These are phyloP conservation scores for Turdus rufiventris DNA, from an alignment of 2,113 vertebrate species.

Conservation along the genomic window DNA sequence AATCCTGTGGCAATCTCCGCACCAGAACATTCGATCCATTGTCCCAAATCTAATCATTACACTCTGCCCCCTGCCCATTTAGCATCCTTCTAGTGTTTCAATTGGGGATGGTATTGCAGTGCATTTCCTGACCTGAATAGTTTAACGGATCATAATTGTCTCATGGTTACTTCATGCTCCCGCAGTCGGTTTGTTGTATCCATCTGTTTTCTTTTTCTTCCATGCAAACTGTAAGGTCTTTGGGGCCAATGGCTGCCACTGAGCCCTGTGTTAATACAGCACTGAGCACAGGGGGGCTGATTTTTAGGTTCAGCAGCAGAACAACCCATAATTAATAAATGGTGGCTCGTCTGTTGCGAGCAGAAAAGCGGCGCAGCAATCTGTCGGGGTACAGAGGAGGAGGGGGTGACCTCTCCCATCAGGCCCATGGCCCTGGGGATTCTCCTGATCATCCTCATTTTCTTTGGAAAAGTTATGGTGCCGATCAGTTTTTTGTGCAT, in stretches of 20 bases:
- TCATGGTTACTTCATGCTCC: slow-evolving; percentile 60
- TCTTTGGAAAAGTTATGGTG: slow-evolving; percentile 64
- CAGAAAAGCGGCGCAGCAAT: slow-evolving; percentile 52
- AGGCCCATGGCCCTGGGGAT: slow-evolving; percentile 36
- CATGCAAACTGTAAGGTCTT: slow-evolving; percentile 53
- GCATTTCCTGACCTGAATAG: slow-evolving; percentile 67
- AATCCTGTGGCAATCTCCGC: slow-evolving; percentile 42
- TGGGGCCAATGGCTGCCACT: slow-evolving; percentile 14
- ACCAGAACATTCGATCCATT: slow-evolving; percentile 48
- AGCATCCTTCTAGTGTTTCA: slow-evolving; percentile 64
- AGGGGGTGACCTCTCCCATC: slow-evolving; percentile 59
- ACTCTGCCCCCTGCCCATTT: slow-evolving; percentile 62
- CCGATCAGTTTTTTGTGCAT: slow-evolving; percentile 52
- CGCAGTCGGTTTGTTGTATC: slow-evolving; percentile 13
- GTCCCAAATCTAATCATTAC: slow-evolving; percentile 66
- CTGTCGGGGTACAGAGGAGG: slow-evolving; percentile 53
- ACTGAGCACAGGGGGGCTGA: background rate
- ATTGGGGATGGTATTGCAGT: slow-evolving; percentile 44
- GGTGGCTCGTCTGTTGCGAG: slow-evolving; percentile 36
- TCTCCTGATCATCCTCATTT: slow-evolving; percentile 59
- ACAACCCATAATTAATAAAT: slow-evolving; percentile 63
- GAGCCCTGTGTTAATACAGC: slow-evolving; percentile 52
- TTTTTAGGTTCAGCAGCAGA: slow-evolving; percentile 52
- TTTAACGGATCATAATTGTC: slow-evolving; percentile 63
- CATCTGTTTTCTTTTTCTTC: slow-evolving; percentile 56